Conservation (phyloP, 2,113 vertebrate genomes). For the Carettochelys insculpta region DNA sequence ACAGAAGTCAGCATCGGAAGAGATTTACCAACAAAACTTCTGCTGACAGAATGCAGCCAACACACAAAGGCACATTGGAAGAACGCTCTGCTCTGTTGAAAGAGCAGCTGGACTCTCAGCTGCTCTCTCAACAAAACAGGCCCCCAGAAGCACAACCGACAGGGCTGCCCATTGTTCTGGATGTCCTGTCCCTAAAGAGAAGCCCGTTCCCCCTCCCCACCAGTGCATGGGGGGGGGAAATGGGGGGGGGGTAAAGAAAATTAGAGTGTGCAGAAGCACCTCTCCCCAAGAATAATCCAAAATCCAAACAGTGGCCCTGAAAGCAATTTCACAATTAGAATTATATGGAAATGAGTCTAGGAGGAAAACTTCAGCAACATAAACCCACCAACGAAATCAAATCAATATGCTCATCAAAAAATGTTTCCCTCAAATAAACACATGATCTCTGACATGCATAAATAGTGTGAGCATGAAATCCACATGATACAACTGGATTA, state of each 20-base stretch:
- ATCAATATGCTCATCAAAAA: background rate
- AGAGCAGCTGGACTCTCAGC: too few species aligned
- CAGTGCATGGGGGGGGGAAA: too few species aligned
- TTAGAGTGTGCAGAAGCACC: background rate
- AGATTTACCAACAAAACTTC: too few species aligned
- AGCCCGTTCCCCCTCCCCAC: too few species aligned
- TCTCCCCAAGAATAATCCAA: background rate
- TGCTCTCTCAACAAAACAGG: too few species aligned
- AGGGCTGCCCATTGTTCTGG: too few species aligned
- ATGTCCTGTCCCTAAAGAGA: too few species aligned
- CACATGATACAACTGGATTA: constrained; percentile 31
- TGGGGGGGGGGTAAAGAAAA: background rate
- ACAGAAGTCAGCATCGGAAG: too few species aligned
- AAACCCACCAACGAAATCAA: constrained; percentile 26
- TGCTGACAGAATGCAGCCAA: too few species aligned
- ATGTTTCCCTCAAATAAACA: background rate
- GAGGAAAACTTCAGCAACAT: background rate
- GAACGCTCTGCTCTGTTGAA: too few species aligned
- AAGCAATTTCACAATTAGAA: background rate
- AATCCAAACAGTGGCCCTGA: background rate
- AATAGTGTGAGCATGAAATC: background rate
- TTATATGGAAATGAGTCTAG: constrained; percentile 7
- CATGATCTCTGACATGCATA: constrained; percentile 7
- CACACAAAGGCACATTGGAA: too few species aligned
- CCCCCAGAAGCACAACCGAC: too few species aligned